Evolutionary conservation across 2,113 vertebrate genomes (phyloP), one percentile per base, ranked within the genome.

Genomic region (Tyrannus savana): DNA sequence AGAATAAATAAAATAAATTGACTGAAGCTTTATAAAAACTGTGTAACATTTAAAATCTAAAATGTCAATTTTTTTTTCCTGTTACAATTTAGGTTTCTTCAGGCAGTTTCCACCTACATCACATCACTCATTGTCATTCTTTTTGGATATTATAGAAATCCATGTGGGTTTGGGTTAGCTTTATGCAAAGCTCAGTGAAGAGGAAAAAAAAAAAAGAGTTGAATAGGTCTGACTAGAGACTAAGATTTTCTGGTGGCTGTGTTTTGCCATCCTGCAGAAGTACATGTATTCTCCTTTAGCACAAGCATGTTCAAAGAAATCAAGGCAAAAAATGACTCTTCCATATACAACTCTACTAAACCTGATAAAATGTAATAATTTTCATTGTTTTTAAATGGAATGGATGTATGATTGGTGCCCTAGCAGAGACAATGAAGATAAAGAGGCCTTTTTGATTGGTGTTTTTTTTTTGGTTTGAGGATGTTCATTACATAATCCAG

Each of bases 1-100:
- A 99, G 99, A 99, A 99, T 99, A 99, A 99, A 99, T 99, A 99
- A 99, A 99, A 99, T 99, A 99, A 99, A 99, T 99, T 99, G 99
- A 99, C 99, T 99, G 99, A 99, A 99, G 99, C 99, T 99, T 99
- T 99, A 99, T 99, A 99, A 99, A 99, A 99, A 99, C 99, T 99
- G 99, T 99, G 99, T 99, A 99, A 99, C 99, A 99, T 99, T 99
- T 99, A 99, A 99, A 99, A 99, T 99, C 99, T 99, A 99, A 99
- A 99, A 99, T 99, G 98, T 99, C 99, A 99, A 98, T 98, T 98
- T 98, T 98, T 98, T 97, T 95, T 89, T 77, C 98, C 98, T 97
- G 98, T 98, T 98, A 98, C 98, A 98, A 99, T 99, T 99, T 99
- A 98, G 98, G 98, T 98, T 97, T 98, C 98, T 98, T 97, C 97